Evolutionary conservation across 2,888 invertebrate species (phyloP).

Genomic region (Lasioglossum malachurum): DNA sequence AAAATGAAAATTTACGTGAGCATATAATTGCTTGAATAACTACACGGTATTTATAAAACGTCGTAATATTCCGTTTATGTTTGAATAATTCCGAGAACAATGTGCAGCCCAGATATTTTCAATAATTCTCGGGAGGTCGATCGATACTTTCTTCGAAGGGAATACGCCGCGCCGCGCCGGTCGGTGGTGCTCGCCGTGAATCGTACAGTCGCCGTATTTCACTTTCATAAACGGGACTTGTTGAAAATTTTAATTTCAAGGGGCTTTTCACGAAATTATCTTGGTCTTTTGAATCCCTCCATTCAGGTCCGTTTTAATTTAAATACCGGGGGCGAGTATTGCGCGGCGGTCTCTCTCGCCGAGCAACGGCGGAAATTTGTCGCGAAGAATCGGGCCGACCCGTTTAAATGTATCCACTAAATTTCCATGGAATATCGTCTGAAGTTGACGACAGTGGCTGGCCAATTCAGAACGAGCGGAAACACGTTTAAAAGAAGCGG

Average conservation of each 20-base stretch:
- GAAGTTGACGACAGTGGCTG: conserved; percentile 14
- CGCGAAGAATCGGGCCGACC: background rate
- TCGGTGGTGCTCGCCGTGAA: background rate
- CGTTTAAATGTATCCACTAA: conserved; percentile 23
- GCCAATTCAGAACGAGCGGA: conserved; percentile 38
- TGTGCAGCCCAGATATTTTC: background rate
- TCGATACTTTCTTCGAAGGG: background rate
- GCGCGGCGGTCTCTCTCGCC: background rate
- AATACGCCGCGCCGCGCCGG: background rate
- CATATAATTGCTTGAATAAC: too few relatives aligned
- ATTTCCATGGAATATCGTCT: conserved; percentile 34
- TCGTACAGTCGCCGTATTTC: background rate
- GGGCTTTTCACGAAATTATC: background rate
- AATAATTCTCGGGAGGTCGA: background rate
- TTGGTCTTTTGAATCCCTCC: background rate
- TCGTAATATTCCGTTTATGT: too few relatives aligned
- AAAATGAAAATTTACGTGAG: too few relatives aligned
- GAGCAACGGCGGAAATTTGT: background rate
- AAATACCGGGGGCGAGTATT: background rate
- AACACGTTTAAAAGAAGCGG: conserved; percentile 41
- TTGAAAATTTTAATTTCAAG: conserved; percentile 7
- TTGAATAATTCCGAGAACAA: background rate
- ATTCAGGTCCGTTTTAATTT: conserved; percentile 5
- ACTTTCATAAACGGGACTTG: conserved; percentile 1
- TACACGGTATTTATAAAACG: too few relatives aligned